Conservation (phyloP, 2,888 invertebrate species). For the Euproctis similis region DNA sequence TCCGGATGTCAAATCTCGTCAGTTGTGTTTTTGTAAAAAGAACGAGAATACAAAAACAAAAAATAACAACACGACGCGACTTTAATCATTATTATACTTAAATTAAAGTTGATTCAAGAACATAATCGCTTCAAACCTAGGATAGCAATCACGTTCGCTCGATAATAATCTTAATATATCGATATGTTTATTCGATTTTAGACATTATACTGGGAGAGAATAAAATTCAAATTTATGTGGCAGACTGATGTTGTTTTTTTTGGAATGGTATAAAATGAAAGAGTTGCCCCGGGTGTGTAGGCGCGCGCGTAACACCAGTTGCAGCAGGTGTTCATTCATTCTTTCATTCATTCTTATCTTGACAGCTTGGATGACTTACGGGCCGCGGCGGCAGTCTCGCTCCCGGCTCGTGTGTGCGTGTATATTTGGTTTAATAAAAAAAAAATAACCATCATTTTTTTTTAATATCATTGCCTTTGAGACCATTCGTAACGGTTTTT, state of each 20-base stretch:
- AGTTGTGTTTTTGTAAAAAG: conserved; percentile 57
- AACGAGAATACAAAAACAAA: too few species aligned
- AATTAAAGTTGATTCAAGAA: conserved; percentile 62
- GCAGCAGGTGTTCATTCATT: conserved; percentile 73
- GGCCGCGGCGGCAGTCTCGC: conserved; percentile 40
- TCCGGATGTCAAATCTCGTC: conserved; percentile 58
- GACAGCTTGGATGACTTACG: conserved; percentile 74
- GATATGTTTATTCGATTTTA: conserved; percentile 25
- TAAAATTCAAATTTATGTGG: conserved; percentile 34
- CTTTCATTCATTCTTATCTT: conserved; percentile 74
- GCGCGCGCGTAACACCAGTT: conserved; percentile 70
- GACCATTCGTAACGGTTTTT: conserved; percentile 70
- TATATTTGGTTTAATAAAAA: conserved; percentile 59
- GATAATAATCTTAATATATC: conserved; percentile 34
- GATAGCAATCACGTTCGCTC: conserved; percentile 41
- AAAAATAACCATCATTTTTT: too few species aligned
- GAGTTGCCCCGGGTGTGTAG: conserved; percentile 49
- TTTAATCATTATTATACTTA: conserved; percentile 66
- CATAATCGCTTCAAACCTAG: conserved; percentile 57
- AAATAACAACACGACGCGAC: too few species aligned
- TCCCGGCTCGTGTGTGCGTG: conserved; percentile 58
- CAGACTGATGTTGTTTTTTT: conserved; percentile 20
- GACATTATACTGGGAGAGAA: conserved; percentile 27
- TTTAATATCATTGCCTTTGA: conserved; percentile 64
- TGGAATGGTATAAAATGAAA: conserved; percentile 37